A percentile compares a stretch with the other conserved stretches of the same genome.
phyloP scores from a whole-genome alignment of 2,113 vertebrate genomes.

The Willisornis vidua region DNA sequence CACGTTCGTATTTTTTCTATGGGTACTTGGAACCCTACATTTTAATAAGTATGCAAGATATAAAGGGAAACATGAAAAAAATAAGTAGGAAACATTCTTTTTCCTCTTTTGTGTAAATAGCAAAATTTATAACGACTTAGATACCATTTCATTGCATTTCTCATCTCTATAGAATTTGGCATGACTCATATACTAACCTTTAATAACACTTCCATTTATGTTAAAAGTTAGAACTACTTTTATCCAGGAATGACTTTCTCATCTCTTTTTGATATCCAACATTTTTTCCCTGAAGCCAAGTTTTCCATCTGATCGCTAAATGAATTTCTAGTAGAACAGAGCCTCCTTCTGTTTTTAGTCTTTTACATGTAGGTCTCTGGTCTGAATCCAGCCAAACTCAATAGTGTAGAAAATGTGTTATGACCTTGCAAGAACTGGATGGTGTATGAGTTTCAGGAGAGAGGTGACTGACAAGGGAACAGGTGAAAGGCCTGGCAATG shows the following conservation, averaged over 20 bases:
- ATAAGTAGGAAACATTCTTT: not conserved
- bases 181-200: not conserved
- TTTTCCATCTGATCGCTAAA: conserved; percentile 3
- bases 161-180: conserved; percentile 18
- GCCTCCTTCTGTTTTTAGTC: conserved; percentile 16
- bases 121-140: conserved; percentile 32
- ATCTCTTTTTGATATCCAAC: not conserved
- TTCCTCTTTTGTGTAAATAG: conserved; percentile 48
- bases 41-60: conserved; percentile 15
- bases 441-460: not conserved
- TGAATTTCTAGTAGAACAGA: conserved; percentile 44
- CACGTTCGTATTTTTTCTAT: conserved; percentile 53
- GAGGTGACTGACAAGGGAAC: not conserved
- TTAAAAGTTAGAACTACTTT: conserved; percentile 20
- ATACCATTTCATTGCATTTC: not conserved
- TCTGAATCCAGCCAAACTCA: not conserved
- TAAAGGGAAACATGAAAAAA: not conserved
- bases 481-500: not conserved
- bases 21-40: conserved; percentile 26
- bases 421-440: not conserved
- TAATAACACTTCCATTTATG: not conserved
- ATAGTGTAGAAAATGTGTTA: not conserved
- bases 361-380: not conserved
- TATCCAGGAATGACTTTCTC: not conserved
- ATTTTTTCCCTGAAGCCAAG: not conserved